Percentiles rank a stretch among this genome's conserved stretches.
These are phyloP conservation scores for Eristalis tenax DNA, from an alignment of 2,888 invertebrate genomes.

Conservation along the genomic window DNA sequence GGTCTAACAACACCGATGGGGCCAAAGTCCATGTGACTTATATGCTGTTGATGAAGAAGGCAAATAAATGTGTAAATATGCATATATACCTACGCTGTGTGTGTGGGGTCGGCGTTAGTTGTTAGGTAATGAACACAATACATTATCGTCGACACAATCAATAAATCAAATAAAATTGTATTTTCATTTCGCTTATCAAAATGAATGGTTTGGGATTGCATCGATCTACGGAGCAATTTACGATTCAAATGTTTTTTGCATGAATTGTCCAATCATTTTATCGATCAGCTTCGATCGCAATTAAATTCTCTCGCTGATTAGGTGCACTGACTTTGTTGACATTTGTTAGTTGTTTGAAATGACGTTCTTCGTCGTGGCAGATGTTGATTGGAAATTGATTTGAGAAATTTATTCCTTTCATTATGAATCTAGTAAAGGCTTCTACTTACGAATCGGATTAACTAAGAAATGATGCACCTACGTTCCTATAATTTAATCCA, in stretches of 20 bases:
- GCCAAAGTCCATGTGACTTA: slow-evolving; percentile 39
- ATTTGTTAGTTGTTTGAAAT: neutral
- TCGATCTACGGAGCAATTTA: neutral
- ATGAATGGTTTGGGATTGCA: neutral
- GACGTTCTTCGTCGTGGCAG: neutral
- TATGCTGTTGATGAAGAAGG: slow-evolving; percentile 18
- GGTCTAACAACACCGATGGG: slow-evolving; percentile 7
- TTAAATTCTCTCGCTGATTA: neutral
- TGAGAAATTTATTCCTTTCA: too few relatives aligned
- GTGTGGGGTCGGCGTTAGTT: neutral
- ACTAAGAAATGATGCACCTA: too few relatives aligned
- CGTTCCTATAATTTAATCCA: too few relatives aligned
- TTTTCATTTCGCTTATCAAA: slow-evolving; percentile 31
- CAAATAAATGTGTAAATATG: neutral
- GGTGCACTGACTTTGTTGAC: neutral
- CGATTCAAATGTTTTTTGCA: neutral
- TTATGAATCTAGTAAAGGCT: neutral
- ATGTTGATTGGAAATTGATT: neutral
- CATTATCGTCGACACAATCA: neutral
- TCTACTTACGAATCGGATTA: too few relatives aligned
- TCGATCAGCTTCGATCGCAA: neutral
- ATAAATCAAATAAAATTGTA: slow-evolving; percentile 39
- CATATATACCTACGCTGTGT: neutral
- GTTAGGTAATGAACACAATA: slow-evolving; percentile 3
- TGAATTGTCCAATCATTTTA: neutral